Conservation (phyloP, 1,140 invertebrate species). For the Dendroctonus ponderosae region DNA sequence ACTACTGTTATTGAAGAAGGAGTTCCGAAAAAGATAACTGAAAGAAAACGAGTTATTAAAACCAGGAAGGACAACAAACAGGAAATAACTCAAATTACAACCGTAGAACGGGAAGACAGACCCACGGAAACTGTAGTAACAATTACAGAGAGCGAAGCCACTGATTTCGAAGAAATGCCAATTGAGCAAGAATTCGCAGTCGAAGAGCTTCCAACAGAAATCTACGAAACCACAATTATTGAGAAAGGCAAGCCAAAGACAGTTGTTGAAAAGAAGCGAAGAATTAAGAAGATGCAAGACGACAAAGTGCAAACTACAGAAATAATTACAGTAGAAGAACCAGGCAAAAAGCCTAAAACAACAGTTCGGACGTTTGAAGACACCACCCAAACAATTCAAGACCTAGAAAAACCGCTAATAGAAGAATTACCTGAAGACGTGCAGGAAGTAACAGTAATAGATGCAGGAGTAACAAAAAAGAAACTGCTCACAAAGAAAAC, state of each 20-base stretch:
- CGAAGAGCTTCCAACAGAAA: constrained; percentile 48
- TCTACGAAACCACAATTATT: constrained; percentile 43
- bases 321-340: constrained; percentile 20
- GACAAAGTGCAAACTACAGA: constrained; percentile 52
- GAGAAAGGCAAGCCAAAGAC: constrained; percentile 41
- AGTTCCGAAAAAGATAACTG: constrained; percentile 43
- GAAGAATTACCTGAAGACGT: constrained; percentile 51
- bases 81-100: constrained; percentile 45
- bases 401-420: constrained; percentile 45
- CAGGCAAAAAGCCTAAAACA: constrained; percentile 27
- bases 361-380: constrained; percentile 51
- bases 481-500: constrained; percentile 39
- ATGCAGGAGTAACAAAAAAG: constrained; percentile 37
- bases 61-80: constrained; percentile 43
- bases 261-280: constrained; percentile 40
- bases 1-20: constrained; percentile 39
- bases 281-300: constrained; percentile 15
- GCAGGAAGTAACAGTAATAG: constrained; percentile 44
- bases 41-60: constrained; percentile 47
- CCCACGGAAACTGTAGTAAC: constrained; percentile 36
- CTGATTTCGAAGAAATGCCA: constrained; percentile 26
- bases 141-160: constrained; percentile 21
- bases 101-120: constrained; percentile 41
- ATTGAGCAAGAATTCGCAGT: constrained; percentile 31
- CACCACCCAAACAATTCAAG: constrained; percentile 35